These are phyloP conservation scores for Forbesichthys agassizii DNA, from an alignment of 2,113 vertebrate genomes.

Conservation along the genomic window DNA sequence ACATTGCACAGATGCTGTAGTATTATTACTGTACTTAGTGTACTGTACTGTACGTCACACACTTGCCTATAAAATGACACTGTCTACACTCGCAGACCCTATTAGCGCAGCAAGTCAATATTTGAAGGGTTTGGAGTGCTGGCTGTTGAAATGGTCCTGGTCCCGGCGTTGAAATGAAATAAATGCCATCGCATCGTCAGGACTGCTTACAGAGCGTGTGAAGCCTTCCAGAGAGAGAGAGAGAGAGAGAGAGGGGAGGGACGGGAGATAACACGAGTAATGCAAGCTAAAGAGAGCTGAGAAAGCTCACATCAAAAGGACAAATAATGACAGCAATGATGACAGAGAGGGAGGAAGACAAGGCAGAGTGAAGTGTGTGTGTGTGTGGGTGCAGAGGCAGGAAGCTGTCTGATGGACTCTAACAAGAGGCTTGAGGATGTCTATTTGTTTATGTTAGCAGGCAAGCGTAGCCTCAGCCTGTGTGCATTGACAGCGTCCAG, in stretches of 20 bases:
- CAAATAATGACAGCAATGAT: conserved; percentile 81
- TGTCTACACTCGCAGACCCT: conserved; percentile 10
- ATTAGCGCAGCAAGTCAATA: conserved; percentile 37
- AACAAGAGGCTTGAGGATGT: conserved; percentile 70
- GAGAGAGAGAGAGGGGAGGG: conserved; percentile 40
- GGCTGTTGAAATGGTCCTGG: conserved; percentile 22
- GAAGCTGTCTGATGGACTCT: conserved; percentile 59
- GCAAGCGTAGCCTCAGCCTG: conserved; percentile 59
- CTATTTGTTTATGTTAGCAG: conserved; percentile 77
- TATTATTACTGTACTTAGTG: conserved; percentile 10
- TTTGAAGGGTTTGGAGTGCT: conserved; percentile 10
- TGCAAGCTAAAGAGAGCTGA: conserved; percentile 72
- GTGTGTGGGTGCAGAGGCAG: conserved; percentile 37
- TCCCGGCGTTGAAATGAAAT: conserved; percentile 59
- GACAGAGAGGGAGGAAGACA: conserved; percentile 65
- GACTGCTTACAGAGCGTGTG: conserved; percentile 53
- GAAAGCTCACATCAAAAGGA: conserved; percentile 78
- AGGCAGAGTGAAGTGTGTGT: conserved; percentile 48
- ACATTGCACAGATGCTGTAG: neutral
- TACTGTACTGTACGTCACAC: conserved; percentile 12
- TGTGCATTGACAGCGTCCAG: conserved; percentile 69
- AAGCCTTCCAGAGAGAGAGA: conserved; percentile 69
- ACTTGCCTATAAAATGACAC: conserved; percentile 2
- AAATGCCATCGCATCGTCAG: conserved; percentile 66
- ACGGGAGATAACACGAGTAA: conserved; percentile 68